Evolutionary conservation across 2,797 vertebrate species (phyloP).

Genomic region (Otolemur crassicaudatus): DNA sequence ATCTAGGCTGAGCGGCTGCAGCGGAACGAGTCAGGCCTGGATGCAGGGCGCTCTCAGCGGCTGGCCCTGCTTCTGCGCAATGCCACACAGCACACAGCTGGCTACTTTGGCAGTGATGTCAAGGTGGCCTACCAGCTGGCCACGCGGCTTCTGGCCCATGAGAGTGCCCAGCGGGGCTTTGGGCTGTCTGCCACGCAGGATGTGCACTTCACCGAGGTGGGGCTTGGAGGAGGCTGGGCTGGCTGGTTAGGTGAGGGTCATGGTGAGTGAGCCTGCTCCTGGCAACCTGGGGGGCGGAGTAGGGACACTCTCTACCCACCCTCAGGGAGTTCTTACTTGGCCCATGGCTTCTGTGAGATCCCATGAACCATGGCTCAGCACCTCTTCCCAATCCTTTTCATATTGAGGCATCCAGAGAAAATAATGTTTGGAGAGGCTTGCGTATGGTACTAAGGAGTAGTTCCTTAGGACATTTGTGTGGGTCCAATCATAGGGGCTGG

Average conservation of each 20-base stretch:
- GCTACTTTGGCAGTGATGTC: conserved; percentile 94
- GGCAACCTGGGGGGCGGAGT: not conserved
- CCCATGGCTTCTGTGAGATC: not conserved
- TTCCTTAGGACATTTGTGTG: not conserved
- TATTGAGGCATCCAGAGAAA: accelerated
- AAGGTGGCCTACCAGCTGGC: conserved; percentile 93
- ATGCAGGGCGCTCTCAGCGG: conserved; percentile 89
- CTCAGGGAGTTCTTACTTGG: not conserved
- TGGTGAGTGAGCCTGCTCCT: not conserved
- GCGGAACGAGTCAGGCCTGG: conserved; percentile 90
- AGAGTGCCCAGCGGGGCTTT: conserved; percentile 95
- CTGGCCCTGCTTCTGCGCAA: conserved; percentile 92
- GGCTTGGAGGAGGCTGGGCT: not conserved
- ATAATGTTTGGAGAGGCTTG: not conserved
- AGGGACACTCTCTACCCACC: too few species aligned
- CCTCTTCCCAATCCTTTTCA: not conserved
- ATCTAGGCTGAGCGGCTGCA: conserved; percentile 91
- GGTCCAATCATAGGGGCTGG: not conserved
- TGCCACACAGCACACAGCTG: conserved; percentile 88
- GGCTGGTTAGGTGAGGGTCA: not conserved
- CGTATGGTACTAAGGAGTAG: not conserved
- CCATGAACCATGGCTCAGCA: not conserved
- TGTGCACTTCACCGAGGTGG: conserved; percentile 96
- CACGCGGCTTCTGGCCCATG: conserved; percentile 91
- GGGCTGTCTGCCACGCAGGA: conserved; percentile 96